Percentiles rank a stretch among this genome's conserved stretches.
Evolutionary conservation across 2,113 vertebrate species (phyloP).

Genomic region (Pandion haliaetus): DNA sequence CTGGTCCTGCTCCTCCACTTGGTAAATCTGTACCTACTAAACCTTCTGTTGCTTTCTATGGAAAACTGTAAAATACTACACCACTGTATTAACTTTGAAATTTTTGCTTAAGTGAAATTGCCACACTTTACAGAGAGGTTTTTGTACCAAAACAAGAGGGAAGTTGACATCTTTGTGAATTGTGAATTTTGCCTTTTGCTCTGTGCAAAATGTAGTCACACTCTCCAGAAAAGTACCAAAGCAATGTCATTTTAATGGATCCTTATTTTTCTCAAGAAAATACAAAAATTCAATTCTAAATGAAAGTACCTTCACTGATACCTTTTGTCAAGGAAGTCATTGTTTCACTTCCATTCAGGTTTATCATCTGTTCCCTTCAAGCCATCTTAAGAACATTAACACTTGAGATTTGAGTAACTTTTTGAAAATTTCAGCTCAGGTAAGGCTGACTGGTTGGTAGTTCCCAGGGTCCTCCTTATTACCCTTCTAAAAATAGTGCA

Average conservation of each 20-base stretch:
- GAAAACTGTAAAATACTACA: background rate
- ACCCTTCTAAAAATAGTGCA: background rate
- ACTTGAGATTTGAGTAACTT: background rate
- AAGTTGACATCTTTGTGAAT: background rate
- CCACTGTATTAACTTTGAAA: background rate
- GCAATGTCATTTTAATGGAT: background rate
- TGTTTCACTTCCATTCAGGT: background rate
- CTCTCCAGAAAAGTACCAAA: background rate
- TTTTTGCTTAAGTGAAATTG: background rate
- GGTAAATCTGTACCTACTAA: background rate
- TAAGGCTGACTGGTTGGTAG: background rate
- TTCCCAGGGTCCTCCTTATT: background rate
- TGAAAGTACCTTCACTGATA: background rate
- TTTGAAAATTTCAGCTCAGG: background rate
- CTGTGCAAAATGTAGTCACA: background rate
- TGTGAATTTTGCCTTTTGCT: background rate
- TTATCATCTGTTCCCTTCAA: background rate
- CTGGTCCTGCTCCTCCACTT: background rate
- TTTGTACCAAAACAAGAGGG: background rate
- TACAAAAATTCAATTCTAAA: background rate
- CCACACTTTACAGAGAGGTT: background rate
- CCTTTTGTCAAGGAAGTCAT: background rate
- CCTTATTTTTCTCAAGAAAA: background rate
- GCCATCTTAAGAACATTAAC: background rate
- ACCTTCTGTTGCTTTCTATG: background rate